Base-by-base conservation (phyloP, 2,113 vertebrate species). In the Apteryx mantelli region DNA sequence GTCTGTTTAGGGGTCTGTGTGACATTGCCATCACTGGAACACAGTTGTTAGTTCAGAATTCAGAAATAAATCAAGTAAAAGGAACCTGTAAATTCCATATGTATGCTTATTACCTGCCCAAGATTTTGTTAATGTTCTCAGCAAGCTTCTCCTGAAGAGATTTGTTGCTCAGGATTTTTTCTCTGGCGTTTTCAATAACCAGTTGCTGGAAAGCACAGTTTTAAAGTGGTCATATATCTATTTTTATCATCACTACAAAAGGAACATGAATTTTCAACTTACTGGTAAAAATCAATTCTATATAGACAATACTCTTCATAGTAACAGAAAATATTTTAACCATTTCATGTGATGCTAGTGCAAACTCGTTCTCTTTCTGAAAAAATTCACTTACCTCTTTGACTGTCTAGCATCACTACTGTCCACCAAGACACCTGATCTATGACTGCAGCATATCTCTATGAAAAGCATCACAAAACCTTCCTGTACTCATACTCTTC, bases 81-180 rank as follows among this genome's bases (percentile, higher is more conserved):
- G 34, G 52, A 32, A 36, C 80, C 79, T 34, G 60, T 34, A 70
- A 15, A 30, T 40, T 48, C 32, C 50, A 34, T 19, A 34, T 34
- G 56, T 34, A 81, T 60, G 50, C 36, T 86, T 55, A 90, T 98
- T 98, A 99, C 99, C 98, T 99, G 82, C 98, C 98, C 71, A 99
- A 98, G 97, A 99, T 99, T 98, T 99, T 99, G 98, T 99, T 99
- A 91, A 99, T 99, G 95, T 99, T 99, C 98, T 99, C 99, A 95
- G 99, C 99, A 42, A 99, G 98, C 86, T 99, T 99, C 97, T 99
- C 99, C 97, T 99, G 99, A 94, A 99, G 98, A 44, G 98, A 99
- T 92, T 99, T 98, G 97, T 99, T 99, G 79, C 98, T 99, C 93
- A 99, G 83, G 92, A 99, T 99, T 98, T 99, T 99, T 97, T 99